phyloP scores from a whole-genome alignment of 2,888 invertebrate genomes.

The Lasius fuliginosus region DNA sequence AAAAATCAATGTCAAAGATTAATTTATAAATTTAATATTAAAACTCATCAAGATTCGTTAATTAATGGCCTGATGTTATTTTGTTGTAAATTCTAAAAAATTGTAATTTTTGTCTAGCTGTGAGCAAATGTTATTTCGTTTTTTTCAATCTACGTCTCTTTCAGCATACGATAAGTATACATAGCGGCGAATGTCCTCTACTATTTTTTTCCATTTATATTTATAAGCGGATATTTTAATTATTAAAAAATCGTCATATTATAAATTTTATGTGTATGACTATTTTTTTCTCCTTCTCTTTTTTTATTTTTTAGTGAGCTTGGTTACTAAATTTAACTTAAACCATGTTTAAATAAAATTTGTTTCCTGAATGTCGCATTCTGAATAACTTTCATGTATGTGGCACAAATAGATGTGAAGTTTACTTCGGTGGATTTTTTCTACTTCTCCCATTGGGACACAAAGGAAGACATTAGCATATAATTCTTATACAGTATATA shows the following conservation, averaged over 20 bases:
- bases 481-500: conserved; percentile 38
- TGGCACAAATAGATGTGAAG: conserved; percentile 83
- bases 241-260: conserved; percentile 79
- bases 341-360: conserved; percentile 45
- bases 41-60: conserved; percentile 55
- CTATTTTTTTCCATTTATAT: conserved; percentile 84
- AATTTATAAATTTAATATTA: conserved; percentile 53
- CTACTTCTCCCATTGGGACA: conserved; percentile 59
- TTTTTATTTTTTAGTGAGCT: conserved; percentile 61
- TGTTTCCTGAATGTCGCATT: conserved; percentile 60
- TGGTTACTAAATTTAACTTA: conserved; percentile 49
- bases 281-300: conserved; percentile 24
- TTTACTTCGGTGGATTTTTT: conserved; percentile 62
- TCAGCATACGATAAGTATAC: not conserved
- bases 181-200: conserved; percentile 80
- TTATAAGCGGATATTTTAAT: conserved; percentile 79
- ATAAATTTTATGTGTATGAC: conserved; percentile 76
- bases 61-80: conserved; percentile 46
- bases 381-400: conserved; percentile 70
- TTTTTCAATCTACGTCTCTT: conserved; percentile 29
- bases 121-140: conserved; percentile 78
- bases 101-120: conserved; percentile 69
- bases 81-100: conserved; percentile 52
- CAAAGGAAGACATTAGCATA: conserved; percentile 69
- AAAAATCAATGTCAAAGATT: not conserved